A percentile compares a stretch with the other conserved stretches of the same genome.
Evolutionary conservation across 1,140 invertebrate species (phyloP).

Genomic region (Drosophila gunungcola): DNA sequence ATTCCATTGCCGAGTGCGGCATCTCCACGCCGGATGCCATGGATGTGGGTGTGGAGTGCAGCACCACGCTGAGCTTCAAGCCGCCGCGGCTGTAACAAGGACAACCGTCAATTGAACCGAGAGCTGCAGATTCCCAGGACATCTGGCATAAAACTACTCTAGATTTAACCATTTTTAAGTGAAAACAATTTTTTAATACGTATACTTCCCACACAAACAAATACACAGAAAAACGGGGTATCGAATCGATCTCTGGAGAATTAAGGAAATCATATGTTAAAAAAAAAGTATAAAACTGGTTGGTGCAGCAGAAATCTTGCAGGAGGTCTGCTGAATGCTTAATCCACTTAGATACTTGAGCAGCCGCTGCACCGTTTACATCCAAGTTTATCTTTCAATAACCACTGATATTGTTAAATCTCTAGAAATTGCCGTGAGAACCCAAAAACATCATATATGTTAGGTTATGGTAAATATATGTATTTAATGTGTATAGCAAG

Average conservation of each 20-base stretch:
- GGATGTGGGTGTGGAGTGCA: conserved; percentile 66
- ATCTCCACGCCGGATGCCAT: conserved; percentile 35
- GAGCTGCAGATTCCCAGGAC: conserved; percentile 35
- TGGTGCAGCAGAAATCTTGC: too few relatives aligned
- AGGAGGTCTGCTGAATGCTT: too few relatives aligned
- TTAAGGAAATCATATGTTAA: too few relatives aligned
- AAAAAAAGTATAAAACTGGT: too few relatives aligned
- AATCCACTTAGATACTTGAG: background rate
- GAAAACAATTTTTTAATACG: conserved; percentile 18
- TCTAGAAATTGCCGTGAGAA: conserved; percentile 1
- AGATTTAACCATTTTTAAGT: conserved; percentile 36
- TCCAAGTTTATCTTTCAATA: background rate
- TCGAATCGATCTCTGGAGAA: background rate
- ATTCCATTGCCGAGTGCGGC: conserved; percentile 77
- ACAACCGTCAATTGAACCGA: conserved; percentile 6
- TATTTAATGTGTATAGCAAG: conserved; percentile 79
- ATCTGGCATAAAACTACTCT: conserved; percentile 13
- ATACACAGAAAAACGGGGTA: conserved; percentile 7
- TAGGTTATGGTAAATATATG: conserved; percentile 46
- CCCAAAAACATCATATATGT: conserved; percentile 28
- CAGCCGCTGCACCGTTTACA: background rate
- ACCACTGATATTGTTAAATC: conserved; percentile 1
- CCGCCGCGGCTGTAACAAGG: conserved; percentile 75
- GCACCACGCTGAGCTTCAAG: conserved; percentile 69
- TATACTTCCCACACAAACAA: conserved; percentile 26